phyloP scores from a whole-genome alignment of 2,888 invertebrate species.

The Spodoptera exigua region DNA sequence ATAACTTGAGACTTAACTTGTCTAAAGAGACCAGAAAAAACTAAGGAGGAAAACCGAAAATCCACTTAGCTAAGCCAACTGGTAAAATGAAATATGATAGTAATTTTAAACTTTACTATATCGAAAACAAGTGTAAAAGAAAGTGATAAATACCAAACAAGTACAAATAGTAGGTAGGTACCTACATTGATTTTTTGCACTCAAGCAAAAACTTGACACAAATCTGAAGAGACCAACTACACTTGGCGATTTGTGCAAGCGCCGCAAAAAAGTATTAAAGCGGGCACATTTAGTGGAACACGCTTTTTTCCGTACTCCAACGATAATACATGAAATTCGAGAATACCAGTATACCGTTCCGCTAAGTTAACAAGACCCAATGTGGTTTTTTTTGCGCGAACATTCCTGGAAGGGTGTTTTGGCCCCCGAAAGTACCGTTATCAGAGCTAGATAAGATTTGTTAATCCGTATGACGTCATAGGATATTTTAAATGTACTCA shows the following conservation, averaged over 20 bases:
- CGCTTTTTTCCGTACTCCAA: constrained; percentile 48
- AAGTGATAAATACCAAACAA: constrained; percentile 24
- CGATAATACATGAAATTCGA: constrained; percentile 52
- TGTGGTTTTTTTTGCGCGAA: constrained; percentile 34
- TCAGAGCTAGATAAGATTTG: constrained; percentile 75
- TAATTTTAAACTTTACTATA: no score
- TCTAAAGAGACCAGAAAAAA: no score
- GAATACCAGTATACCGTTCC: constrained; percentile 49
- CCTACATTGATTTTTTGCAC: constrained; percentile 9
- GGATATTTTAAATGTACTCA: constrained; percentile 62
- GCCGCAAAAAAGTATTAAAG: constrained; percentile 45
- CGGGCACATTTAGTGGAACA: constrained; percentile 50
- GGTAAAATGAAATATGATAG: no score
- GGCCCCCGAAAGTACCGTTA: constrained; percentile 64
- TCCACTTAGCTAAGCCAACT: no score
- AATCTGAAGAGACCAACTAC: constrained; percentile 41
- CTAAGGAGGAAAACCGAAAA: no score
- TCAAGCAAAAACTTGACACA: constrained; percentile 55
- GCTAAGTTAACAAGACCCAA: constrained; percentile 16
- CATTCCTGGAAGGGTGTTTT: constrained; percentile 53
- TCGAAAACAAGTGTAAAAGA: constrained; percentile 2
- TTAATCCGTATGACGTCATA: constrained; percentile 75
- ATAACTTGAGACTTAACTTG: no score
- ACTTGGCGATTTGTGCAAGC: constrained; percentile 22
- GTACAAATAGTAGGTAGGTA: no score